These are phyloP conservation scores for Hipposideros larvatus DNA, from an alignment of 2,797 vertebrate species.

Conservation along the genomic window DNA sequence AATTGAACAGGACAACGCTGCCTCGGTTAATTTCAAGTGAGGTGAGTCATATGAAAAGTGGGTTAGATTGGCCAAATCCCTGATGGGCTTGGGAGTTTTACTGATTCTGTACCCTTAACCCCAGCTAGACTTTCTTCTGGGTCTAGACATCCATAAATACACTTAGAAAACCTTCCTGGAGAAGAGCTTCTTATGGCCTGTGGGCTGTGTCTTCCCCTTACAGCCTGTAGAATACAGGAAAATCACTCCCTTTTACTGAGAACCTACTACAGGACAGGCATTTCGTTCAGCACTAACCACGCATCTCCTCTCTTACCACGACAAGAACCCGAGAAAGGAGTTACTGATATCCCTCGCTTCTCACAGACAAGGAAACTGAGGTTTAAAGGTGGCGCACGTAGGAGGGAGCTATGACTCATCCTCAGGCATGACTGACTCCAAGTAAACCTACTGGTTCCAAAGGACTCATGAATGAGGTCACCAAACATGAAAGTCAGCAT, in stretches of 20 bases:
- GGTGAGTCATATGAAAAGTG: background rate
- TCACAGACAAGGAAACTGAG: background rate
- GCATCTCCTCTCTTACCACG: background rate
- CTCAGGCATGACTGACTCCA: background rate
- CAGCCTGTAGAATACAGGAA: fast-evolving
- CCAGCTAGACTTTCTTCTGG: background rate
- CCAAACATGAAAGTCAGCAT: background rate
- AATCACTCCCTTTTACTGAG: background rate
- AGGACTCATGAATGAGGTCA: background rate
- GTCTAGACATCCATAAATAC: background rate
- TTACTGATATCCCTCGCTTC: background rate
- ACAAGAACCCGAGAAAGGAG: background rate
- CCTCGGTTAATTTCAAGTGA: background rate
- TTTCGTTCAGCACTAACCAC: background rate
- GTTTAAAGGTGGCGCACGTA: background rate
- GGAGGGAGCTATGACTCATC: background rate
- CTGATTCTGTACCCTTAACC: background rate
- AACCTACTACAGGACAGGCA: background rate
- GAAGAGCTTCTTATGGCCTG: background rate
- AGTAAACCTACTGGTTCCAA: background rate
- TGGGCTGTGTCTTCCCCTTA: background rate
- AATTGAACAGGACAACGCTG: background rate
- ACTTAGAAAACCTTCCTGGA: background rate
- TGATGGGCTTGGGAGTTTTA: background rate
- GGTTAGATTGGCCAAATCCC: background rate